These are phyloP conservation scores for Orthonevra nobilis DNA, from an alignment of 2,888 invertebrate species.

Conservation along the genomic window DNA sequence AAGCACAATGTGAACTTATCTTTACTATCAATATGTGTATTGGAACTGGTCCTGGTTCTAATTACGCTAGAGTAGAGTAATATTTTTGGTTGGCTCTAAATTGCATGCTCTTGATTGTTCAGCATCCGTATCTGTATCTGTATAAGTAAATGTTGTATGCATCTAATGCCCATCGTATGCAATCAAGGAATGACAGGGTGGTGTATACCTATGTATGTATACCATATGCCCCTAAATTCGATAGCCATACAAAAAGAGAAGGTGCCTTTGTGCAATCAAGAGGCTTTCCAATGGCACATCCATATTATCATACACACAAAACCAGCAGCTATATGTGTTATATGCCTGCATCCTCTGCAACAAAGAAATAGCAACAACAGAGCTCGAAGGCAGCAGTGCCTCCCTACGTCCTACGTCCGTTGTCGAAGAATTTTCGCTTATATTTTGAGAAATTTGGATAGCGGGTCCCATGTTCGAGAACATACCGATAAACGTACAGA, in stretches of 20 bases:
- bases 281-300: constrained; percentile 24
- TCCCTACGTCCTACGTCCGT: constrained; percentile 24
- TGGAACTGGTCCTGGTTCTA: no score
- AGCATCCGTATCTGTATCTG: background rate
- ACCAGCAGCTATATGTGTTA: background rate
- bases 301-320: background rate
- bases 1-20: no score
- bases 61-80: no score
- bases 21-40: no score
- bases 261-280: constrained; percentile 61
- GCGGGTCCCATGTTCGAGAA: background rate
- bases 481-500: no score
- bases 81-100: no score
- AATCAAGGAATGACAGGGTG: constrained; percentile 14
- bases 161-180: constrained; percentile 1
- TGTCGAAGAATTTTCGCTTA: constrained; percentile 45
- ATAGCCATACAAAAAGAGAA: constrained; percentile 41
- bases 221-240: constrained; percentile 36
- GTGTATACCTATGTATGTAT: constrained; percentile 13
- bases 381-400: constrained; percentile 4
- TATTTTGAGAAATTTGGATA: constrained; percentile 35
- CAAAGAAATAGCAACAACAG: constrained; percentile 46
- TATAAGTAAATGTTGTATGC: background rate
- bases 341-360: constrained; percentile 9
- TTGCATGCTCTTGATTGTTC: constrained; percentile 33